These are phyloP conservation scores for Ancistrus triradiatus DNA, from an alignment of 2,113 vertebrate genomes.

Conservation along the genomic window DNA sequence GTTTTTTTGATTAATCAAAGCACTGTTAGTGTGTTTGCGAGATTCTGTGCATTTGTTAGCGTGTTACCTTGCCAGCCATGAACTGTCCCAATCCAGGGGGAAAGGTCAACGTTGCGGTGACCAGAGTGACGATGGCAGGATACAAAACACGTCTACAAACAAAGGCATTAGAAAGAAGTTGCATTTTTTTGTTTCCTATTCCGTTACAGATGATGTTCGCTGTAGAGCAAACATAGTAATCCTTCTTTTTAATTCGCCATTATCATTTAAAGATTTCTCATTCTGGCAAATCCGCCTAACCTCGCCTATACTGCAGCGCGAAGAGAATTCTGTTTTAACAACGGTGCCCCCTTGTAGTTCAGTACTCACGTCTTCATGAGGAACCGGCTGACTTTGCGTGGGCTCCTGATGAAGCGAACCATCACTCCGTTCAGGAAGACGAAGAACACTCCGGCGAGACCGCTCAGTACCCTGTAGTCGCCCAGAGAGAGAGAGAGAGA, in stretches of 20 bases:
- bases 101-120: slow-evolving; percentile 89
- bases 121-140: slow-evolving; percentile 86
- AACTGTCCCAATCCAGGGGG: slow-evolving; percentile 95
- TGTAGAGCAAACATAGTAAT: too few species aligned
- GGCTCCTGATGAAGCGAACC: slow-evolving; percentile 34
- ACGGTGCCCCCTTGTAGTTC: too few species aligned
- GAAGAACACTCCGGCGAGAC: slow-evolving; percentile 32
- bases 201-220: too few species aligned
- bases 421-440: slow-evolving; percentile 33
- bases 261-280: too few species aligned
- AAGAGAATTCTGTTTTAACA: too few species aligned
- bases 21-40: too few species aligned
- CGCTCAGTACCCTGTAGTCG: slow-evolving; percentile 27
- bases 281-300: too few species aligned
- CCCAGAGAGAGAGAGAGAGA: neutral
- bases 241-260: too few species aligned
- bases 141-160: slow-evolving; percentile 83
- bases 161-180: neutral
- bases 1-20: too few species aligned
- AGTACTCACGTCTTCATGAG: slow-evolving; percentile 38
- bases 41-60: slow-evolving; percentile 7
- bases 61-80: slow-evolving; percentile 92
- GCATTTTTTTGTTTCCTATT: too few species aligned
- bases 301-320: too few species aligned
- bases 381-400: slow-evolving; percentile 16